Evolutionary conservation across 2,888 invertebrate species (phyloP), one percentile per base, ranked within the genome.

Genomic region (Phyllotreta striolata): DNA sequence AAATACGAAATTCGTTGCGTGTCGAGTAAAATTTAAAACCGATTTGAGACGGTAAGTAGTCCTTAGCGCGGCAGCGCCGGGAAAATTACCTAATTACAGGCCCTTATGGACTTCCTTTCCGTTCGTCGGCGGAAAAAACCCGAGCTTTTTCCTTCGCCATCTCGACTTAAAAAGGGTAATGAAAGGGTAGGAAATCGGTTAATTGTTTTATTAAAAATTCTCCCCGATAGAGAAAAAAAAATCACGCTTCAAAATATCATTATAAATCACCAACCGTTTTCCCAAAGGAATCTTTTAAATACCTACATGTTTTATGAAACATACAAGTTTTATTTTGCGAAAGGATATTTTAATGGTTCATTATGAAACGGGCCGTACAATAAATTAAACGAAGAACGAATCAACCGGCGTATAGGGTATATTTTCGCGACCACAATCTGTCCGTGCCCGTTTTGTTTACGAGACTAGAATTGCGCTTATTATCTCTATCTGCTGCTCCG

Each of bases 11-110:
- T 34, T 46, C 41, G 34, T 66, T 62, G 66, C 66, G 66, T 67
- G 66, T 67, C 64, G 59, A 59, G 52, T 56, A 62, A 64, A 67
- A 67, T 67, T 67, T 67, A 67, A 67, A 67, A 67, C 59, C 62
- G 58, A 67, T 67, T 67, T 64, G 40, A n/a, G 52, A 43, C 43
- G 46, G 62, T 61, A 66, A 24, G 24, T 24, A 24, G 24, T 24
- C 49, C 63, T 63, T 39, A 62, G 55, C 46, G 47, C 35, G 10
- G 35, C 35, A 14, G 39, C 34, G 44, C 52, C 44, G 58, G 57
- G 56, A 66, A 66, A 64, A 51, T 58, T 44, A 56, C 59, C 62
- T 67, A 67, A 67, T 67, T 62, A 67, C 51, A 66, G 58, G 12
- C 12, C 52, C 54, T 57, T 56, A 54, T 55, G 24, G 54, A 62